phyloP scores from a whole-genome alignment of 2,888 invertebrate genomes.

The Tachina fera region DNA sequence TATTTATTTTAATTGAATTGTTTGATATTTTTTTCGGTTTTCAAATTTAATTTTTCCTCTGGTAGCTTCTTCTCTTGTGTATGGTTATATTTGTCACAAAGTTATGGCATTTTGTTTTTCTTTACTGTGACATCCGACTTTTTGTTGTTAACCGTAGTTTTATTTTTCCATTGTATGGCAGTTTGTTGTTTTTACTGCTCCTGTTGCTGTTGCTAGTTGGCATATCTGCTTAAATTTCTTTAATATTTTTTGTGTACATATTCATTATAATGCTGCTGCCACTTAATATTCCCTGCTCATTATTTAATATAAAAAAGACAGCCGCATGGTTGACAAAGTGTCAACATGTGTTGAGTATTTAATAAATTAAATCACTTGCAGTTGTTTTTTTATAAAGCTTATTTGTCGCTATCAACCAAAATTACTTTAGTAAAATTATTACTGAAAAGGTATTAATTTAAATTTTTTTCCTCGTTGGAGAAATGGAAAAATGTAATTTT shows the following conservation, averaged over 20 bases:
- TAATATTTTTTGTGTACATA: conserved; percentile 36
- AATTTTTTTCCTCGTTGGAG: too few relatives aligned
- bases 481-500: too few relatives aligned
- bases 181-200: neutral
- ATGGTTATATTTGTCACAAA: conserved; percentile 15
- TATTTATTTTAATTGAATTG: conserved; percentile 49
- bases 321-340: conserved; percentile 65
- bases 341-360: conserved; percentile 70
- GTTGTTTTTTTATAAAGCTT: conserved; percentile 31
- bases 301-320: conserved; percentile 57
- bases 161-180: neutral
- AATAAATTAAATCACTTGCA: conserved; percentile 67
- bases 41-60: neutral
- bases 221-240: conserved; percentile 53
- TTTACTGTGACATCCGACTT: conserved; percentile 33
- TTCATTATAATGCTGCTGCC: conserved; percentile 45
- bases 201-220: neutral
- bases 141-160: conserved; percentile 33
- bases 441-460: too few relatives aligned
- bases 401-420: conserved; percentile 21
- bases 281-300: neutral
- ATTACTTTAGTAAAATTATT: conserved; percentile 55
- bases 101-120: conserved; percentile 39
- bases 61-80: neutral
- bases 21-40: neutral